phyloP scores from a whole-genome alignment of 2,113 vertebrate species.

The Columba janthina region DNA sequence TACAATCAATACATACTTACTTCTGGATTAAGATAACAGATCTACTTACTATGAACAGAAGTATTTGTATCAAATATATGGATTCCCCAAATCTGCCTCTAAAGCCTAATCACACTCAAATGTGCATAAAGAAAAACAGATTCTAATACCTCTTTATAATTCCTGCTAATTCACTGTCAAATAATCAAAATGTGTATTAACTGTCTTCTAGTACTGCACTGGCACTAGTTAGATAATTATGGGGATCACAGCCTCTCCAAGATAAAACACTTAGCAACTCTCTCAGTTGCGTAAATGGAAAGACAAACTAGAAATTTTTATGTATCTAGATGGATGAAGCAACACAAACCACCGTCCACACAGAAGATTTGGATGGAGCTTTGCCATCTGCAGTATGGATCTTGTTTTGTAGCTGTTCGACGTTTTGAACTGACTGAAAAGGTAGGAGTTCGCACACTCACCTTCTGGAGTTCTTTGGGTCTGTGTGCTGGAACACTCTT shows the following conservation, averaged over 20 bases:
- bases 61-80: background rate
- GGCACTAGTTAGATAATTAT: background rate
- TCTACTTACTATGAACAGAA: background rate
- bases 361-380: background rate
- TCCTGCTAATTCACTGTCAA: background rate
- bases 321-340: background rate
- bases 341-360: background rate
- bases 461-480: background rate
- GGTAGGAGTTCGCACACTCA: background rate
- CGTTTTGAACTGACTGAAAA: background rate
- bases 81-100: background rate
- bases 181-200: background rate
- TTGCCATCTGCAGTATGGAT: background rate
- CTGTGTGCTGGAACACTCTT: background rate
- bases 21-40: background rate
- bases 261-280: background rate
- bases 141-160: background rate
- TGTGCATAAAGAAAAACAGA: background rate
- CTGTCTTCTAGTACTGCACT: background rate
- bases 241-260: background rate
- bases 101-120: background rate
- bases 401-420: accelerated
- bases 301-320: background rate
- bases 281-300: background rate
- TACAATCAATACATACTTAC: background rate